Base-by-base conservation (phyloP, 2,888 invertebrate species). In the Opisthograptis luteolata region DNA sequence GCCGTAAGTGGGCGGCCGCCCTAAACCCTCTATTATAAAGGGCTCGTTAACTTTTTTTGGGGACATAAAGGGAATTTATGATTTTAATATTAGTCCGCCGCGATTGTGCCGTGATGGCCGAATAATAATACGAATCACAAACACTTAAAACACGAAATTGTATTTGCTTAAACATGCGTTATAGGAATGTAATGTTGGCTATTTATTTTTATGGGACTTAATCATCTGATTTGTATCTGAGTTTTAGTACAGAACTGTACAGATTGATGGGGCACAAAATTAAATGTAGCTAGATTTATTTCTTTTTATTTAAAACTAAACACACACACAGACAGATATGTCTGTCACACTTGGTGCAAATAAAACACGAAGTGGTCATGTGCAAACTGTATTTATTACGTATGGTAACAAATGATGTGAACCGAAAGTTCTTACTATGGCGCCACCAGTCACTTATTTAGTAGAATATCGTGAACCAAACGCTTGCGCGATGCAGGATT, bases 41-140 rank as follows among this genome's bases (percentile, higher is more conserved):
- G 31, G 37, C 62, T 69, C 66, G 65, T 66, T 65, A 63, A 67
- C 66, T 65, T 70, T 69, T 70, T 67, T 64, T 52, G 49, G 55
- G 43, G 55, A 50, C 61, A 55, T 66, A 60, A 70, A 64, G 57
- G 47, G 43, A 65, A 70, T 70, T 68, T 67, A 72, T 68, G 55
- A 63, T 60, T 66, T 64, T 64, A 70, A 70, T 73, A 72, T 69
- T 63, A 66, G 61, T 58, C 41, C 22, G 19, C 31, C 37, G 52
- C 45, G 54, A 56, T 60, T 54, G 58, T 56, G 48, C 31, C 30
- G n/a, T 47, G 59, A 66, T 62, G 61, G 52, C 54, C 39, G 25
- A 51, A 49, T 54, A 44, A 49, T 54, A 44, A 54, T 51, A 22
- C 46, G 32, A 46, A 34, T 42, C 32, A 34, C 37, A 32, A 19